Conservation (phyloP, 2,888 invertebrate genomes). For the Neelides folsomi region DNA sequence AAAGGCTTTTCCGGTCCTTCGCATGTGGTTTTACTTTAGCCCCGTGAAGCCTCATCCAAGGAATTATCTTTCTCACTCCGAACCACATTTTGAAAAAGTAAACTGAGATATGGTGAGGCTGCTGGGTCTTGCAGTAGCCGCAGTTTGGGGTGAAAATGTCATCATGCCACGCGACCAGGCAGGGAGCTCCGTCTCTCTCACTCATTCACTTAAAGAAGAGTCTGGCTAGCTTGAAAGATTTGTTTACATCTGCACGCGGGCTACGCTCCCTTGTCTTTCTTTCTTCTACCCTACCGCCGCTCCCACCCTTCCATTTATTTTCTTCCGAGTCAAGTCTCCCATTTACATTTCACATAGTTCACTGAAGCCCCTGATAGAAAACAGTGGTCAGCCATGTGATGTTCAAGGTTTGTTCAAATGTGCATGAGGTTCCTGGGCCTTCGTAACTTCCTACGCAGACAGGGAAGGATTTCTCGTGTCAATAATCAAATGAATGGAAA, state of each 20-base stretch:
- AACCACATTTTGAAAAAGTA: neutral
- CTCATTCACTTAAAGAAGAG: neutral
- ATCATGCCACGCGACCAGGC: constrained; percentile 13
- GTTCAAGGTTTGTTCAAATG: too few species aligned
- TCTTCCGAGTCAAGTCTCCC: too few species aligned
- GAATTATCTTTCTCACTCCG: neutral
- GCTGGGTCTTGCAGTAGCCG: constrained; percentile 3
- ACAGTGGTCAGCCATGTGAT: too few species aligned
- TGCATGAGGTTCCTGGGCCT: too few species aligned
- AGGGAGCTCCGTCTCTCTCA: too few species aligned
- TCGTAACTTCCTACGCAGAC: too few species aligned
- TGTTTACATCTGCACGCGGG: constrained; percentile 15
- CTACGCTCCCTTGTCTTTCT: neutral
- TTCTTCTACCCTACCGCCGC: neutral
- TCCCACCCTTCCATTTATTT: neutral
- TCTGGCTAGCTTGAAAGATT: constrained; percentile 12
- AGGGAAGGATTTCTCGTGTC: too few species aligned
- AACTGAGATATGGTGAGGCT: neutral
- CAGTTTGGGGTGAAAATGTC: constrained; percentile 13
- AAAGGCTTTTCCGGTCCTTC: constrained; percentile 17
- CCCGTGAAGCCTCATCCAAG: neutral
- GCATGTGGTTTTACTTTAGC: constrained; percentile 19
- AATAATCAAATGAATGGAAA: too few species aligned
- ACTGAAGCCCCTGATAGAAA: too few species aligned
- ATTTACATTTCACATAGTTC: too few species aligned